These are phyloP conservation scores for Cosmorhoe ocellata DNA, from an alignment of 2,888 invertebrate genomes.

Conservation along the genomic window DNA sequence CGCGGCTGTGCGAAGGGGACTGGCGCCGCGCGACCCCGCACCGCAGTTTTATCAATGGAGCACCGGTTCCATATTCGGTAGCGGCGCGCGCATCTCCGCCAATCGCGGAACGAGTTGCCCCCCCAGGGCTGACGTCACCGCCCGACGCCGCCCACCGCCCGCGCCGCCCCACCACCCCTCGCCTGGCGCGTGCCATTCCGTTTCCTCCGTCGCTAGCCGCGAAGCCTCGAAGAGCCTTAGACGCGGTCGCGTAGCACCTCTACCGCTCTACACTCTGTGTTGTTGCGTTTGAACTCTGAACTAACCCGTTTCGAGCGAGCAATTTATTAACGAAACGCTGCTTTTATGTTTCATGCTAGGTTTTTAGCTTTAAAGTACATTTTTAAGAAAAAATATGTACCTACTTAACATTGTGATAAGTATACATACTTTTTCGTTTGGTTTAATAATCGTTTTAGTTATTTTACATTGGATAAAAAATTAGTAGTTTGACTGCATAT, in stretches of 20 bases:
- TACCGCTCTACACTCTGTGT: slow-evolving; percentile 21
- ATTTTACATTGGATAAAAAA: too few relatives aligned
- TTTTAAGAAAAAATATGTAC: background rate
- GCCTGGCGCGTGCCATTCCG: slow-evolving; percentile 39
- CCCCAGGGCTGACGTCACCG: slow-evolving; percentile 74
- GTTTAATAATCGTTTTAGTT: too few relatives aligned
- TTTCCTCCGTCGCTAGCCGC: slow-evolving; percentile 24
- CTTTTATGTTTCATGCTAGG: slow-evolving; percentile 3
- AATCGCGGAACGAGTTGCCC: slow-evolving; percentile 71
- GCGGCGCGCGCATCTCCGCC: slow-evolving; percentile 82
- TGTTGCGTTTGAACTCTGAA: slow-evolving; percentile 25
- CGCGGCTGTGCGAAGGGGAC: slow-evolving; percentile 78
- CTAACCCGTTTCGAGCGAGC: slow-evolving; percentile 24
- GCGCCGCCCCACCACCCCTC: slow-evolving; percentile 62
- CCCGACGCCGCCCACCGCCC: slow-evolving; percentile 76
- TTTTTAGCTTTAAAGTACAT: background rate
- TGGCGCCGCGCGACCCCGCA: slow-evolving; percentile 87
- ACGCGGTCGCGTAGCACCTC: slow-evolving; percentile 35
- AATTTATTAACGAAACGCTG: slow-evolving; percentile 22
- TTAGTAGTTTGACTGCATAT: too few relatives aligned
- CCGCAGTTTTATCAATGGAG: slow-evolving; percentile 92
- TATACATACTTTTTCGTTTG: too few relatives aligned
- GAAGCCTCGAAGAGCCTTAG: slow-evolving; percentile 52
- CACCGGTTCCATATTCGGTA: slow-evolving; percentile 93
- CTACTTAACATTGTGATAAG: too few relatives aligned